These are phyloP conservation scores for Salarias fasciatus DNA, from an alignment of 2,797 vertebrate species.

Conservation along the genomic window DNA sequence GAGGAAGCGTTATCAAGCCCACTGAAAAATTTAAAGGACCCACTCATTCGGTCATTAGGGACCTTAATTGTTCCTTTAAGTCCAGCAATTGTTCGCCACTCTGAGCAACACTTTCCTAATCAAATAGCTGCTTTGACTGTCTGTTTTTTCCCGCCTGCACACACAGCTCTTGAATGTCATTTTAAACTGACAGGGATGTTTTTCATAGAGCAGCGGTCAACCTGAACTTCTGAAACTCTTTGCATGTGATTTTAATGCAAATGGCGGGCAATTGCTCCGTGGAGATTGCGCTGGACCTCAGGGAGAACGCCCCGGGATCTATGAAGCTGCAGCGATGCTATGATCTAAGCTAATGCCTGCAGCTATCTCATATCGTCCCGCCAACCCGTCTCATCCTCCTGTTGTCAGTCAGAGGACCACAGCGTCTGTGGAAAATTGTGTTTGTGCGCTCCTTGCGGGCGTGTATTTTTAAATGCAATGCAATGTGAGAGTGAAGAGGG, in stretches of 20 bases:
- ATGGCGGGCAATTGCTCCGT: constrained; percentile 30
- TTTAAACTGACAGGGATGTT: constrained; percentile 16
- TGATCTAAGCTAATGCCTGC: constrained; percentile 56
- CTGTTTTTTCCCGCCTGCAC: neutral
- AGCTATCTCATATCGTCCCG: constrained; percentile 46
- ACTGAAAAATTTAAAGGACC: constrained; percentile 18
- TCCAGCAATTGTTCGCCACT: neutral
- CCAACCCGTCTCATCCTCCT: constrained; percentile 37
- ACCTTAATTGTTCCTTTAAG: constrained; percentile 21
- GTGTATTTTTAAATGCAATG: constrained; percentile 49
- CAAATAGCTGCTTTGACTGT: too few species aligned
- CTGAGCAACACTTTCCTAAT: neutral
- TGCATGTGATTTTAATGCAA: constrained; percentile 49
- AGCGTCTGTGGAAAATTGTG: constrained; percentile 47
- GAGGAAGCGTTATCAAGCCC: constrained; percentile 19
- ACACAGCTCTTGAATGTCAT: neutral
- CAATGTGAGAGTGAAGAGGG: constrained; percentile 41
- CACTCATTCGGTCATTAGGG: constrained; percentile 25
- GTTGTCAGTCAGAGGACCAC: constrained; percentile 56
- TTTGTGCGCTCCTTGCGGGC: constrained; percentile 32
- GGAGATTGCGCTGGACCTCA: constrained; percentile 42
- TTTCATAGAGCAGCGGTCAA: constrained; percentile 10
- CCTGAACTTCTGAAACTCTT: constrained; percentile 36
- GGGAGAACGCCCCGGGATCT: constrained; percentile 45
- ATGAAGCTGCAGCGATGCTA: constrained; percentile 49